Evolutionary conservation across 2,888 invertebrate species (phyloP).

Genomic region (Tenodera sinensis): DNA sequence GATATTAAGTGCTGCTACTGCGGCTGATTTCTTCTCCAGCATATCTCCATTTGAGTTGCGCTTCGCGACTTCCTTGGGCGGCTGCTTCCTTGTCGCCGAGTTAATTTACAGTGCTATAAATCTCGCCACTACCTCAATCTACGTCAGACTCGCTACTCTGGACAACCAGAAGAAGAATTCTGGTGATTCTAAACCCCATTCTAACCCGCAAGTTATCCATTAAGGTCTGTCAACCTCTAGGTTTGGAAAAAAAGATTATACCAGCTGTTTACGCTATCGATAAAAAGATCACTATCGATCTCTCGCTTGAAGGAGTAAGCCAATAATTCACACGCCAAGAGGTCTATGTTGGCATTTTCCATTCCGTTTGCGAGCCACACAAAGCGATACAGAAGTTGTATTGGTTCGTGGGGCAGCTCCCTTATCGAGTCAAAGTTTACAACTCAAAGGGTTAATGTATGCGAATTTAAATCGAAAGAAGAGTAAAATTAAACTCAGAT

Average conservation of each 20-base stretch:
- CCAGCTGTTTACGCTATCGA: conserved; percentile 26
- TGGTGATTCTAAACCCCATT: background rate
- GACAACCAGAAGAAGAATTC: background rate
- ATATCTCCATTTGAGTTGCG: background rate
- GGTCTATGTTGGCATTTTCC: background rate
- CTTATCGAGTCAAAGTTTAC: too few relatives aligned
- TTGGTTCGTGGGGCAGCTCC: background rate
- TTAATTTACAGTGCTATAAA: conserved; percentile 29
- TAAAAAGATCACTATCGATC: conserved; percentile 29
- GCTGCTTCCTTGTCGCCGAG: conserved; percentile 6
- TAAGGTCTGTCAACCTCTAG: background rate
- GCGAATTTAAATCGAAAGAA: too few relatives aligned
- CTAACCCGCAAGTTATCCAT: background rate
- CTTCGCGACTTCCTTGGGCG: background rate
- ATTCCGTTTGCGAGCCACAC: background rate
- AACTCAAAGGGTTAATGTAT: too few relatives aligned
- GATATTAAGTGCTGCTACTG: background rate
- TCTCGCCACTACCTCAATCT: conserved; percentile 26
- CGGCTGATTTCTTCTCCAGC: background rate
- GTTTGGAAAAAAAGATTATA: background rate
- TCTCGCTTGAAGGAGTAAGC: background rate
- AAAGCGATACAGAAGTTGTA: background rate
- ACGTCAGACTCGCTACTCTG: conserved; percentile 15
- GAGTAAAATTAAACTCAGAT: too few relatives aligned
- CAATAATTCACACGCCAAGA: background rate